Evolutionary conservation across 2,113 vertebrate species (phyloP).

Genomic region (Mixornis gularis): DNA sequence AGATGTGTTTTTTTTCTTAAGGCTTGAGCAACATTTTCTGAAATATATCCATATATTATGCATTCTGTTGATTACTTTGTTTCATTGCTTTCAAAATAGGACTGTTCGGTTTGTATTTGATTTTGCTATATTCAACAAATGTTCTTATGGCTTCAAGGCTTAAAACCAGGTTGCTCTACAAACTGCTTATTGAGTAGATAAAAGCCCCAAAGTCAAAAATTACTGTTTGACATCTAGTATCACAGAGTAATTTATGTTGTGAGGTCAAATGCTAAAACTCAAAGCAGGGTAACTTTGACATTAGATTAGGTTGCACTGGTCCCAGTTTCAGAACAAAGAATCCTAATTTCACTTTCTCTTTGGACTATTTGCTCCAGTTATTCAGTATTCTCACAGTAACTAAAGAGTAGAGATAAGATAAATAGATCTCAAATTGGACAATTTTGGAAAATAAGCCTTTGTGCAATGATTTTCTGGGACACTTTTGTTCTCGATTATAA

Average conservation of each 20-base stretch:
- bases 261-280: neutral
- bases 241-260: neutral
- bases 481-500: neutral
- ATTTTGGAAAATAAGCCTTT: neutral
- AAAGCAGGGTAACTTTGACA: neutral
- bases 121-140: neutral
- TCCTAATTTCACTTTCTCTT: neutral
- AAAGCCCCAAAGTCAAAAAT: neutral
- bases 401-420: neutral
- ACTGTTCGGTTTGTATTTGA: neutral
- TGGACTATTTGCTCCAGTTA: neutral
- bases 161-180: neutral
- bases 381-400: neutral
- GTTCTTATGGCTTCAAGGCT: neutral
- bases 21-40: neutral
- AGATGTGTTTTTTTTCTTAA: neutral
- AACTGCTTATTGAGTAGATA: neutral
- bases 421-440: neutral
- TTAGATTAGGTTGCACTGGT: neutral
- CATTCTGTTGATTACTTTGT: neutral
- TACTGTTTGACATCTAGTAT: neutral
- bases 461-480: neutral
- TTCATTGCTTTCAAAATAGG: neutral
- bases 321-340: neutral
- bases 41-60: neutral